Evolutionary conservation across 2,888 invertebrate genomes (phyloP), one percentile per base, ranked within the genome.

Genomic region (Salpingus planirostris): DNA sequence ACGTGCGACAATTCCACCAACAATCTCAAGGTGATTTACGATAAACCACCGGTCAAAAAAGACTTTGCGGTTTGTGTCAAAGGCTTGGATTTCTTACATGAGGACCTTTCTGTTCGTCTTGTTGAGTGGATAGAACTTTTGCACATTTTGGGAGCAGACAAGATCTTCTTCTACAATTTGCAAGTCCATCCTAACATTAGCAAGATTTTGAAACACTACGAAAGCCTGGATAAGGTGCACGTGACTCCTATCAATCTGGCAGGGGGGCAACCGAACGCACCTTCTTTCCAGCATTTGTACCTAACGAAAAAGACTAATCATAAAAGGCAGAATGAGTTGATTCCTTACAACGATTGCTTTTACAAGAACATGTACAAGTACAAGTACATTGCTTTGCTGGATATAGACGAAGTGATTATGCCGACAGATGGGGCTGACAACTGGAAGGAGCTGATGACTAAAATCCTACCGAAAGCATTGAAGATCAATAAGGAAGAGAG

Each of bases 321-420:
- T 66, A 95, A 95, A 65, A 73, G 93, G 8, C 88, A 92, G 62
- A 91, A 92, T 67, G 95, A 95, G 66, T 73, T 95, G 38, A 88
- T 95, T 50, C 92, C 93, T 7, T 95, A 95, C 70, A 95, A 95
- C 64, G 95, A 95, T 64, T 95, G 95, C 57, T 73, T 95, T 31
- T 93, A 93, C 68, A 82, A 88, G 60, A 86, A 93, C 60, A 77
- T 93, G 69, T 87, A 91, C 62, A 74, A 81, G 44, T 93, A 92
- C 65, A 78, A 86, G 43, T 90, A 87, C 66, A 80, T 92, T 31
- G 88, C 87, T n/a, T 69, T 95, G 36, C 70, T 93, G 30, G 95
- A 95, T 62, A 85, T 90, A 44, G 95, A 95, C 66, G 95, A 95
- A 66, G 85, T 92, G 33, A 91, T 95, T 49, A 89, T 95, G 78